Percentiles rank a stretch among this genome's conserved stretches.
phyloP scores from a whole-genome alignment of 2,113 vertebrate species.

The human region GRCh38 chr16:27762501-27763000 shows the following conservation, averaged over 20 bases:
- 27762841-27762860: neutral
- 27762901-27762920: too few species aligned
- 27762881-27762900: neutral
- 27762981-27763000: neutral
- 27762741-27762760: neutral
- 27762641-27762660: neutral
- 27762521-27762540: neutral
- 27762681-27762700: neutral
- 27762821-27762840: neutral
- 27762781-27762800: neutral
- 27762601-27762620: neutral
- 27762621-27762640: neutral
- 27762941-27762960: neutral
- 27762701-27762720: neutral
- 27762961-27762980: neutral
- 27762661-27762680: fast-evolving
- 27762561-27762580: neutral
- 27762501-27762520: neutral
- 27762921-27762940: neutral
- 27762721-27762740: fast-evolving
- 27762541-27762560: neutral
- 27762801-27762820: neutral
- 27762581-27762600: neutral
- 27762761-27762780: neutral
- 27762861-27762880: fast-evolving